Conservation (phyloP, 1,140 invertebrate genomes). For the Popillia japonica region DNA sequence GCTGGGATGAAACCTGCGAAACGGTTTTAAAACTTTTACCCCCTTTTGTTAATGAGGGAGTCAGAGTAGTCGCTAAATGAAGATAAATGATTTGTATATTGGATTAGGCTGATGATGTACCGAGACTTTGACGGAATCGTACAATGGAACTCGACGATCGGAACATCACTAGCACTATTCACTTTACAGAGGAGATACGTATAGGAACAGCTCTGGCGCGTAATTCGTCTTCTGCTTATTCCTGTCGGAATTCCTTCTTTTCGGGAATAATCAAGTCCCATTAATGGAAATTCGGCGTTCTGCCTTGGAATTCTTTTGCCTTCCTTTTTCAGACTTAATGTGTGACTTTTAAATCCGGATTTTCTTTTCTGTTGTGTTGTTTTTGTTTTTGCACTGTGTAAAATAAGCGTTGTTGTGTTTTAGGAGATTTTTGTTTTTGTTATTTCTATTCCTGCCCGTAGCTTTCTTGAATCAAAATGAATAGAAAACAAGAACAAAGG, state of each 20-base stretch:
- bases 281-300: conserved; percentile 9
- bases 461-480: not conserved
- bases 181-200: not conserved
- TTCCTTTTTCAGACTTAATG: not conserved
- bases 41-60: conserved; percentile 57
- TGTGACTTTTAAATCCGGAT: not conserved
- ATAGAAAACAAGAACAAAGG: not conserved
- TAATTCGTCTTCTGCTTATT: conserved; percentile 10
- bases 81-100: conserved; percentile 62
- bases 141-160: conserved; percentile 14
- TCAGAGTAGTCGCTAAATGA: conserved; percentile 57
- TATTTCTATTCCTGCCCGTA: not conserved
- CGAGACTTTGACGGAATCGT: conserved; percentile 1
- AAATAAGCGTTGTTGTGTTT: conserved; percentile 1
- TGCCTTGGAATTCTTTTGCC: not conserved
- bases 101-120: conserved; percentile 59
- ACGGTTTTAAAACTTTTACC: conserved; percentile 41
- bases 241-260: not conserved
- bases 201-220: not conserved
- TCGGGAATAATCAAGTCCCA: conserved; percentile 17
- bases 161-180: not conserved
- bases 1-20: not conserved
- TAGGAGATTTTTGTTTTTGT: not conserved
- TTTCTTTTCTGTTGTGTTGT: not conserved
- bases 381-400: not conserved